Evolutionary conservation across 2,797 vertebrate genomes (phyloP).

Genomic region (Iguana delicatissima): DNA sequence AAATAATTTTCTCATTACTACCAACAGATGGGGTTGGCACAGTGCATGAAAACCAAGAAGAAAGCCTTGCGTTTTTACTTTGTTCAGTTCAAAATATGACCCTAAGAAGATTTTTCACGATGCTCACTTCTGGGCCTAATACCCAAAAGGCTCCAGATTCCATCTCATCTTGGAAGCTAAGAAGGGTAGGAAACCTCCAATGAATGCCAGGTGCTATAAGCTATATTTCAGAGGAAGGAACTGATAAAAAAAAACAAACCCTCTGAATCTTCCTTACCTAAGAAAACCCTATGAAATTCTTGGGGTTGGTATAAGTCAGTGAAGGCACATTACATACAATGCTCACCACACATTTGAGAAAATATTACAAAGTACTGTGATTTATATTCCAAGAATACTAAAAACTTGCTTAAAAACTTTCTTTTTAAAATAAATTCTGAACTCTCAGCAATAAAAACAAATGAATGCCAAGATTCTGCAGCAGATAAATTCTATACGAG

Average conservation of each 20-base stretch:
- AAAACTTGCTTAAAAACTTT: neutral
- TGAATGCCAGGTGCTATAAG: no score
- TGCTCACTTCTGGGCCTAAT: no score
- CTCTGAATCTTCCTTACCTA: no score
- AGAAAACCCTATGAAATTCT: no score
- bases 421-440: neutral
- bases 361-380: neutral
- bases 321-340: neutral
- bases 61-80: neutral
- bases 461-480: neutral
- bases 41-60: neutral
- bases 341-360: neutral
- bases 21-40: neutral
- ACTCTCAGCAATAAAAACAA: neutral
- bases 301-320: no score
- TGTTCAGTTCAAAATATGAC: neutral
- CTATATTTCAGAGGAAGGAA: no score
- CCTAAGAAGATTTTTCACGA: neutral
- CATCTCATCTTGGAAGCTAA: no score
- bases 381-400: neutral
- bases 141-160: no score
- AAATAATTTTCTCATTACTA: neutral
- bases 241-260: no score
- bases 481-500: neutral
- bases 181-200: no score